phyloP scores from a whole-genome alignment of 2,888 invertebrate species.

The Diarsia rubi region DNA sequence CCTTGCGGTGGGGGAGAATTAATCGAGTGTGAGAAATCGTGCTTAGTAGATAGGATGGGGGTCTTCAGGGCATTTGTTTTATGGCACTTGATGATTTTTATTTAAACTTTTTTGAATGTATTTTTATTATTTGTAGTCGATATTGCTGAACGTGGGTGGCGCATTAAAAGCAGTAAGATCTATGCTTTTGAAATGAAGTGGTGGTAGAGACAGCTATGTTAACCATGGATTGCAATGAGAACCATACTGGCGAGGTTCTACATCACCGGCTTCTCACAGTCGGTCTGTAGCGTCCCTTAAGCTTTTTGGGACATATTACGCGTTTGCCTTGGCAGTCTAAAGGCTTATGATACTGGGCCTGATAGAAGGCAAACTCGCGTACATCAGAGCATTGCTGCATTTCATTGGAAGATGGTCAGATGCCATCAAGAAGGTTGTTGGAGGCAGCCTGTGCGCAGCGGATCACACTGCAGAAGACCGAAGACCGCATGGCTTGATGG shows the following conservation, averaged over 20 bases:
- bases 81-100: not conserved
- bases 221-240: not conserved
- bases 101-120: not conserved
- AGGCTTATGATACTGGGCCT: not conserved
- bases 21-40: slow-evolving; percentile 59
- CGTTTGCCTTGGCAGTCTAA: not conserved
- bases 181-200: not conserved
- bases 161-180: not conserved
- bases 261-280: not conserved
- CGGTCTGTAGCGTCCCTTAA: not conserved
- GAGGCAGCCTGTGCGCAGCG: not conserved
- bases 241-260: not conserved
- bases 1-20: slow-evolving; percentile 35
- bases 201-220: not conserved
- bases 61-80: slow-evolving; percentile 14
- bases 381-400: not conserved
- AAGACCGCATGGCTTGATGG: not conserved
- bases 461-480: not conserved
- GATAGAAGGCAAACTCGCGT: not conserved
- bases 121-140: not conserved
- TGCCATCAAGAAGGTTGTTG: not conserved
- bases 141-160: not conserved
- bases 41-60: slow-evolving; percentile 22
- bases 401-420: not conserved
- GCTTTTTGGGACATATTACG: not conserved